These are phyloP conservation scores for Cyprinella venusta DNA, from an alignment of 2,797 vertebrate species.

Conservation along the genomic window DNA sequence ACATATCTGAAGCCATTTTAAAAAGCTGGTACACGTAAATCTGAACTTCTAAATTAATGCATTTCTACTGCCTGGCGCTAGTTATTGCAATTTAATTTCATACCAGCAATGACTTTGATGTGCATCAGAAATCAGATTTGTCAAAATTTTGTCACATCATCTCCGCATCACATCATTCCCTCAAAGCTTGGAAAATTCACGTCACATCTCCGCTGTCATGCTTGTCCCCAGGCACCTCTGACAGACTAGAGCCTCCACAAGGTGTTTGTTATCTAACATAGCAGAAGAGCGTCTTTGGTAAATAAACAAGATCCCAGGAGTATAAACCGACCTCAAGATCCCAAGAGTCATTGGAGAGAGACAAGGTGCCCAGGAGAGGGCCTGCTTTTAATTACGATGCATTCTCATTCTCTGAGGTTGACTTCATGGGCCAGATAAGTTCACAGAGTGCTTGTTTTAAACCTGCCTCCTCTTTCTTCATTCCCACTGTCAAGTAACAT, in stretches of 20 bases:
- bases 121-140: slow-evolving; percentile 27
- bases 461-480: slow-evolving; percentile 5
- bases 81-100: background rate
- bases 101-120: background rate
- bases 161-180: slow-evolving; percentile 19
- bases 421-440: background rate
- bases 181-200: slow-evolving; percentile 12
- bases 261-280: slow-evolving; percentile 15
- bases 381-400: slow-evolving; percentile 39
- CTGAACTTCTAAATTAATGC: background rate
- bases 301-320: slow-evolving; percentile 15
- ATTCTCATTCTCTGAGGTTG: background rate
- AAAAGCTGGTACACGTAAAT: background rate
- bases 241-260: slow-evolving; percentile 3
- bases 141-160: slow-evolving; percentile 15
- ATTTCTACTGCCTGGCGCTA: background rate
- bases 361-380: slow-evolving; percentile 1
- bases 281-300: slow-evolving; percentile 3
- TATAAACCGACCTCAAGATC: background rate
- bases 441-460: background rate
- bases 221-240: background rate
- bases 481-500: slow-evolving; percentile 26
- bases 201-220: background rate
- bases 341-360: background rate
- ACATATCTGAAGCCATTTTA: background rate